Conservation (phyloP, 2,113 vertebrate genomes). For the Lycaon pictus region DNA sequence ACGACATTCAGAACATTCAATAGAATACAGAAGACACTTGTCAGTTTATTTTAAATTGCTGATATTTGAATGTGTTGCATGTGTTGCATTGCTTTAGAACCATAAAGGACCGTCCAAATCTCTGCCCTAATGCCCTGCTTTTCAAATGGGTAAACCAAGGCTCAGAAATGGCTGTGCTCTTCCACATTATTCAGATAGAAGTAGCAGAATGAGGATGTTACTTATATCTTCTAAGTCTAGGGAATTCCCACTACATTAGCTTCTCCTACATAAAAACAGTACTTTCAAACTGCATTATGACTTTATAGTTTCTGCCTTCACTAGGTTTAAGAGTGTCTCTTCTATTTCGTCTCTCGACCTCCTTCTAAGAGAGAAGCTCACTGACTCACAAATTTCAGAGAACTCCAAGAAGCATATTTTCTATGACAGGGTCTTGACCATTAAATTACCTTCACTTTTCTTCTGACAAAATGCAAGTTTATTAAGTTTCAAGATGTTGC, state of each 20-base stretch:
- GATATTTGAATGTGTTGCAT: neutral
- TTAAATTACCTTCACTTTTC: constrained; percentile 70
- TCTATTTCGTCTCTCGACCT: neutral
- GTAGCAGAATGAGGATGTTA: neutral
- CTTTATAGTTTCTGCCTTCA: neutral
- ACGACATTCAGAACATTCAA: neutral
- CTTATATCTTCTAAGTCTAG: neutral
- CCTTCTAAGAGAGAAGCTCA: neutral
- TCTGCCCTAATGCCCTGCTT: neutral
- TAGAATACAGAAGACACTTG: neutral
- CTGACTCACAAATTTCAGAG: constrained; percentile 35
- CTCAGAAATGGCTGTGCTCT: neutral
- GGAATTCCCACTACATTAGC: neutral
- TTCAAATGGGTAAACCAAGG: neutral
- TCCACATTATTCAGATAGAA: neutral
- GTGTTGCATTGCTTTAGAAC: neutral
- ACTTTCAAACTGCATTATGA: neutral
- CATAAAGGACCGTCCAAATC: neutral
- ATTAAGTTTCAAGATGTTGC: constrained; percentile 60
- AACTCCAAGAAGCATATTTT: neutral
- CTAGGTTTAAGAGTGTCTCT: neutral
- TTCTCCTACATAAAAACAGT: neutral
- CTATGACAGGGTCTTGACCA: constrained; percentile 48
- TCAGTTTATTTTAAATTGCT: neutral
- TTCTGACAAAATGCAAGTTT: constrained; percentile 67